Base-by-base conservation (phyloP, 2,113 vertebrate species). In the Syrmaticus mikado region DNA sequence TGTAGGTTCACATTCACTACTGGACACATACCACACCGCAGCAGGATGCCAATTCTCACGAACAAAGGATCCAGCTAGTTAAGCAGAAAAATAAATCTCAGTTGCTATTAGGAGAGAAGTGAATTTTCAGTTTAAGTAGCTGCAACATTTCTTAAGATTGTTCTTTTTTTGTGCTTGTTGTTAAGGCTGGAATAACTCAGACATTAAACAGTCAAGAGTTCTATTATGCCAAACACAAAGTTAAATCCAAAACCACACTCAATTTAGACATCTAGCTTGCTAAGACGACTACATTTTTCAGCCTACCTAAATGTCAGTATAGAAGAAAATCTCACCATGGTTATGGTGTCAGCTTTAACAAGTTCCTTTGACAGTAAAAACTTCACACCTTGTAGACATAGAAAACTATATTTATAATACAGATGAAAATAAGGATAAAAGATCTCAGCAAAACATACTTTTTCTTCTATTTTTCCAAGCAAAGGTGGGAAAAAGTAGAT, bases 21-120 rank as follows among this genome's bases (percentile, higher is more conserved):
- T 90, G 78, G 84, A 85, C 78, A 34, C 71, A 46, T n/a, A 93
- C 67, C 85, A 66, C 14, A 82, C 89, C 61, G 9, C 92, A 87
- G 93, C 89, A 82, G 78, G 78, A 82, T 64, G 91, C 72, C 78
- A 94, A 72, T 94, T 91, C 87, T 83, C 94, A 85, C 1, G 4
- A 85, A 94, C 94, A 94, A 89, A 91, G 91, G 82, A 91, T 65
- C 38, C 76, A 75, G 65, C 64, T 73, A 91, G 87, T 92, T 85
- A 93, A 92, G 85, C 57, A 90, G 82, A 82, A 95, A 85, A 95
- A 85, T 83, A 94, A 94, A 92, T 83, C 85, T 83, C 85, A 87
- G 87, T 40, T 87, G 72, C 87, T 92, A 89, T 93, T 70, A 85
- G 72, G 25, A 93, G 28, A 50, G 45, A 92, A 82, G 68, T 77